Evolutionary conservation across 2,797 vertebrate genomes (phyloP).

Genomic region (Streptopelia turtur): DNA sequence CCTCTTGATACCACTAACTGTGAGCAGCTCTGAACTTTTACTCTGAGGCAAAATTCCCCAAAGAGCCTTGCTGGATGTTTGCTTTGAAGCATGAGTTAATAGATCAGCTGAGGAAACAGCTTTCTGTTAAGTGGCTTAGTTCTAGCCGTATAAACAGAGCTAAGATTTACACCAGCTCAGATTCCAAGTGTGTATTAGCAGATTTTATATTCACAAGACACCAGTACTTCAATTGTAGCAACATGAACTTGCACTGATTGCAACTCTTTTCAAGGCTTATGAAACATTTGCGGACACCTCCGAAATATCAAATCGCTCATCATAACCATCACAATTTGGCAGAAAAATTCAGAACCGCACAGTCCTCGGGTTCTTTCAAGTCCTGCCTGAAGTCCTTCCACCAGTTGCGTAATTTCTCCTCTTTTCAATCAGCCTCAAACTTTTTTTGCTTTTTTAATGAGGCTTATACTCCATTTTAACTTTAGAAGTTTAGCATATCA

Average conservation of each 20-base stretch:
- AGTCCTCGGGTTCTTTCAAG: background rate
- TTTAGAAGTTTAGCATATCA: background rate
- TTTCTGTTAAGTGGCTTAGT: conserved; percentile 19
- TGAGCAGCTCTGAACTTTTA: background rate
- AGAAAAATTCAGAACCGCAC: background rate
- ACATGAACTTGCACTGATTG: background rate
- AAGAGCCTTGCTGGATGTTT: background rate
- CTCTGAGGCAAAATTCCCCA: background rate
- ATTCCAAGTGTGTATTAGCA: background rate
- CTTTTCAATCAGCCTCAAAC: background rate
- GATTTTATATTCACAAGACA: background rate
- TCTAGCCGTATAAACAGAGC: background rate
- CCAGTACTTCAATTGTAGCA: background rate
- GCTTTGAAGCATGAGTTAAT: background rate
- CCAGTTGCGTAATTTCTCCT: background rate
- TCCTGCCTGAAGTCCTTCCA: background rate
- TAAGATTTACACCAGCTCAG: background rate
- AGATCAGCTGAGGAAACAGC: conserved; percentile 10
- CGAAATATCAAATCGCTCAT: background rate
- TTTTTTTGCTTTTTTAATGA: background rate
- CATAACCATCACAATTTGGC: background rate
- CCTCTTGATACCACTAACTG: background rate
- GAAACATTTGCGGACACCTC: background rate
- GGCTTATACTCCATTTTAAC: background rate
- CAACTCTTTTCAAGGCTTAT: background rate